Conservation (phyloP, 2,113 vertebrate genomes). For the Neolamprologus longior region DNA sequence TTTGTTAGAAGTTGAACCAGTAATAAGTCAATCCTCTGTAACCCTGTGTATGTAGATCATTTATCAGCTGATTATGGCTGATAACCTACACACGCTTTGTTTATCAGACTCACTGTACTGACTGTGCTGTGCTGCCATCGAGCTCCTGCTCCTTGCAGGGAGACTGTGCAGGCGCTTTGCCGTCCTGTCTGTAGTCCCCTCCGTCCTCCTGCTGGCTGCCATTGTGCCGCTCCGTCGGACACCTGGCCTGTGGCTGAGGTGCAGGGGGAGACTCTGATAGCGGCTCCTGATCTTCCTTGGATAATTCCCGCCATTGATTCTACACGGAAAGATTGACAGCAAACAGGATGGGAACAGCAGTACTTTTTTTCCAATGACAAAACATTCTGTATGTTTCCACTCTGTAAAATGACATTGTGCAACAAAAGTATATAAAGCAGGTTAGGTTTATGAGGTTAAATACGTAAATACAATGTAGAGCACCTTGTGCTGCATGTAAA, state of each 20-base stretch:
- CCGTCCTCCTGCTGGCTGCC: slow-evolving; percentile 70
- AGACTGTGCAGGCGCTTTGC: slow-evolving; percentile 50
- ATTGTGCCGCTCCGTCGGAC: slow-evolving; percentile 73
- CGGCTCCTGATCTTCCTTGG: slow-evolving; percentile 81
- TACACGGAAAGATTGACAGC: slow-evolving; percentile 12
- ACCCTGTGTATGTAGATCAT: neutral
- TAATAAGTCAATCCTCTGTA: neutral
- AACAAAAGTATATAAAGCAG: neutral
- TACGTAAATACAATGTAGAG: neutral
- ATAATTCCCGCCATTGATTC: slow-evolving; percentile 83
- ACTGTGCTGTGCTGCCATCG: slow-evolving; percentile 78
- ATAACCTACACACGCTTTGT: neutral
- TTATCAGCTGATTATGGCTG: neutral
- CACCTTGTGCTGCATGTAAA: neutral
- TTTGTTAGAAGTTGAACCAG: neutral
- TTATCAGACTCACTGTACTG: slow-evolving; percentile 15
- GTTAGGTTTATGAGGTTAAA: neutral
- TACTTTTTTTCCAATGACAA: neutral
- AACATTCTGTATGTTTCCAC: neutral
- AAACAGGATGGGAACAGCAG: neutral
- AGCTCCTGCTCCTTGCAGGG: slow-evolving; percentile 72
- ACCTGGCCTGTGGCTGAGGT: slow-evolving; percentile 48
- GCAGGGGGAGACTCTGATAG: slow-evolving; percentile 66
- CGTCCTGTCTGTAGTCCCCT: slow-evolving; percentile 63
- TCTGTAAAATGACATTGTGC: neutral